Percentiles rank a stretch among this genome's conserved stretches.
Conservation (phyloP, 2,888 invertebrate species). For the Leucozona laternaria region DNA sequence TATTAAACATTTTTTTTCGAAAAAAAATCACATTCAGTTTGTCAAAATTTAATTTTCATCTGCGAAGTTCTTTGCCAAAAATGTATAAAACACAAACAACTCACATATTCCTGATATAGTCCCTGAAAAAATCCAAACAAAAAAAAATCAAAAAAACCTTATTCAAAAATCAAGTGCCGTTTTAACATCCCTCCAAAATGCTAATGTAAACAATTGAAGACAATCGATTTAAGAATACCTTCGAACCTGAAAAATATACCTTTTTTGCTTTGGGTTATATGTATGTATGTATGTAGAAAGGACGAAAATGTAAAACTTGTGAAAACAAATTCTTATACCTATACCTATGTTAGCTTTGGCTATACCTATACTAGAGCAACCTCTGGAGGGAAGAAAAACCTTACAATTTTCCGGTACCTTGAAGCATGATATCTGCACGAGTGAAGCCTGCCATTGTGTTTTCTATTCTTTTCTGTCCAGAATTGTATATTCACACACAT, state of each 20-base stretch:
- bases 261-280: background rate
- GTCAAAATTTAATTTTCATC: slow-evolving; percentile 55
- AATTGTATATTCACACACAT: slow-evolving; percentile 17
- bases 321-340: slow-evolving; percentile 56
- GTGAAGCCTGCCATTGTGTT: slow-evolving; percentile 49
- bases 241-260: background rate
- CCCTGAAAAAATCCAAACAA: slow-evolving; percentile 35
- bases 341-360: background rate
- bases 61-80: background rate
- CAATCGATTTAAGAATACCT: slow-evolving; percentile 55
- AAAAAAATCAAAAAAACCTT: slow-evolving; percentile 61
- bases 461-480: background rate
- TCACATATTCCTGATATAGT: slow-evolving; percentile 7
- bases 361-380: background rate
- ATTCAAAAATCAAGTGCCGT: slow-evolving; percentile 71
- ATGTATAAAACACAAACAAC: background rate
- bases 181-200: slow-evolving; percentile 39
- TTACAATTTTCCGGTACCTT: slow-evolving; percentile 71
- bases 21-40: slow-evolving; percentile 53
- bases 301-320: slow-evolving; percentile 62
- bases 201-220: slow-evolving; percentile 70
- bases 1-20: background rate
- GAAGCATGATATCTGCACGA: slow-evolving; percentile 72
- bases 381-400: slow-evolving; percentile 39
- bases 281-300: too few relatives aligned